Evolutionary conservation across 1,140 invertebrate genomes (phyloP).

Genomic region (Bombus affinis): DNA sequence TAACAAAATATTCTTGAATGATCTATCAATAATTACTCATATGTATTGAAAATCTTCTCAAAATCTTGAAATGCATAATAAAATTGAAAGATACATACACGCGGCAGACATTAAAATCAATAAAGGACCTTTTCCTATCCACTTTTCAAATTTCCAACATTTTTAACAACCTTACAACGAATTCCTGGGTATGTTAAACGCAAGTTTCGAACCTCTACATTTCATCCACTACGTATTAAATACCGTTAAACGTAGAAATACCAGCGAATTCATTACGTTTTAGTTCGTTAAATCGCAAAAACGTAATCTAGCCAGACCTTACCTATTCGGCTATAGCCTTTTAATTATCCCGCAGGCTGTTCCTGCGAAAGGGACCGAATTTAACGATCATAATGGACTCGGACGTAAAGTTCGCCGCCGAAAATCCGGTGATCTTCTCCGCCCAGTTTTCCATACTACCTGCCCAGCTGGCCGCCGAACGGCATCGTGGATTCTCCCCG

Average conservation of each 20-base stretch:
- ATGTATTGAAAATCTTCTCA: too few species aligned
- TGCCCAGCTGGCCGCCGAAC: slow-evolving; percentile 64
- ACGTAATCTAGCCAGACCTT: neutral
- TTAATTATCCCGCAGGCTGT: slow-evolving; percentile 60
- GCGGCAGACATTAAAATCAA: too few species aligned
- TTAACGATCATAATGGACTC: slow-evolving; percentile 73
- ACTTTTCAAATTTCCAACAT: neutral
- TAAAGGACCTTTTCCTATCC: too few species aligned
- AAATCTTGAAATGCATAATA: too few species aligned
- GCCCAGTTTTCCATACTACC: slow-evolving; percentile 75
- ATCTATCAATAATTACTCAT: too few species aligned
- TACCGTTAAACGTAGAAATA: neutral
- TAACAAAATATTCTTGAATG: too few species aligned
- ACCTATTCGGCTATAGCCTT: neutral
- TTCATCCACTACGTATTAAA: neutral
- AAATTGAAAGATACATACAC: too few species aligned
- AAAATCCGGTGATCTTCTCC: slow-evolving; percentile 77
- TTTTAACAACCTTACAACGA: neutral
- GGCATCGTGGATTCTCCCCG: slow-evolving; percentile 63
- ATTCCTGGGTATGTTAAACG: neutral
- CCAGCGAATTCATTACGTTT: neutral
- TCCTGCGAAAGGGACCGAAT: slow-evolving; percentile 72
- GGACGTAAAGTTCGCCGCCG: slow-evolving; percentile 72
- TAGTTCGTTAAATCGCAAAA: neutral
- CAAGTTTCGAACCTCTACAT: neutral